Percentiles rank a stretch among this genome's conserved stretches.
Conservation (phyloP, 2,113 vertebrate species). For the Elgaria multicarinata region DNA sequence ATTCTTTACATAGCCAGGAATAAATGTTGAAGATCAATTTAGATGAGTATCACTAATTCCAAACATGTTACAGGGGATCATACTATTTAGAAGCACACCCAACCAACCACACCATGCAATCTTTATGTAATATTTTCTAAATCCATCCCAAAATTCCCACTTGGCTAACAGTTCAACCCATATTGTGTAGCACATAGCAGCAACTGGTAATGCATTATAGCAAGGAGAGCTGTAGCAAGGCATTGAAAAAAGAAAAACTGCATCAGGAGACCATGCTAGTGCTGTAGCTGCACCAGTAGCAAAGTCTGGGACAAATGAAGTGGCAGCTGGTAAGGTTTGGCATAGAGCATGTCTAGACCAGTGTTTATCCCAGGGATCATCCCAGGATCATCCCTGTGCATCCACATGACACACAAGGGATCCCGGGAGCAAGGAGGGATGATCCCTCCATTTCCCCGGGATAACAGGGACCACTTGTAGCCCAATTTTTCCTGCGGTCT, state of each 20-base stretch:
- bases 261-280: too few species aligned
- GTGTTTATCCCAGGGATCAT: too few species aligned
- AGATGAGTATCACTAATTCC: background rate
- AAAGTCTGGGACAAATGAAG: background rate
- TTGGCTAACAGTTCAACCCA: background rate
- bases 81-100: background rate
- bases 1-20: background rate
- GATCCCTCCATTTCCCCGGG: too few species aligned
- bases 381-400: too few species aligned
- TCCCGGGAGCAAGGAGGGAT: too few species aligned
- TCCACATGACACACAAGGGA: too few species aligned
- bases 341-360: too few species aligned
- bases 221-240: background rate
- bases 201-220: background rate
- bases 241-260: background rate
- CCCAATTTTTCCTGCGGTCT: too few species aligned
- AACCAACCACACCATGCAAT: background rate
- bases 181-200: background rate
- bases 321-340: background rate
- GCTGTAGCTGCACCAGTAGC: background rate
- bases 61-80: background rate
- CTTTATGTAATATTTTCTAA: background rate
- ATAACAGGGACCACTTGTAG: too few species aligned
- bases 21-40: slow-evolving; percentile 1
- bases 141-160: background rate